Percentiles rank a stretch among this genome's conserved stretches.
Conservation (phyloP, 2,797 vertebrate species). For the Darevskia mixta region DNA sequence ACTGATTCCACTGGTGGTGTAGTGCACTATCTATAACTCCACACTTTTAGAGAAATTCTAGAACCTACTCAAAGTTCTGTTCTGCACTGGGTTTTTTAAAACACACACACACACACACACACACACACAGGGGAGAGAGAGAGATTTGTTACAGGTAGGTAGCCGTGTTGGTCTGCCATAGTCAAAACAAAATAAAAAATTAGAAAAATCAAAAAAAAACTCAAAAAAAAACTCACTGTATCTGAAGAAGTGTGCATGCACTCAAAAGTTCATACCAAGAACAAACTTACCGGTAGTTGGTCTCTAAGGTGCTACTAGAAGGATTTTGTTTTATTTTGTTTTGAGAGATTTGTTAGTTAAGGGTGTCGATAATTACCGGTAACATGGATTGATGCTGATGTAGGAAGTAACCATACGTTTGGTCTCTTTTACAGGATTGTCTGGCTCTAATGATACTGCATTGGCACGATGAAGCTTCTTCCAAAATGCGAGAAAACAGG, state of each 20-base stretch:
- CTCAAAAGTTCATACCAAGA: too few relatives aligned
- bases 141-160: too few relatives aligned
- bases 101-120: not conserved
- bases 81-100: not conserved
- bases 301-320: too few relatives aligned
- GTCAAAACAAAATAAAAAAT: too few relatives aligned
- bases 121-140: too few relatives aligned
- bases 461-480: not conserved
- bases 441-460: not conserved
- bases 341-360: not conserved
- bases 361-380: too few relatives aligned
- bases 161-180: too few relatives aligned
- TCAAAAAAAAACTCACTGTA: too few relatives aligned
- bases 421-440: not conserved
- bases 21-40: slow-evolving; percentile 8
- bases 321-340: too few relatives aligned
- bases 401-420: not conserved
- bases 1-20: not conserved
- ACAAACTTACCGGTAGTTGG: too few relatives aligned
- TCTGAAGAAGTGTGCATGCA: too few relatives aligned
- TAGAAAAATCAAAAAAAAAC: too few relatives aligned
- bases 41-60: not conserved
- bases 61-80: not conserved
- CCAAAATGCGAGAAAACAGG: not conserved
- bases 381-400: not conserved